Evolutionary conservation across 2,888 invertebrate species (phyloP).

Genomic region (Erannis defoliaria): DNA sequence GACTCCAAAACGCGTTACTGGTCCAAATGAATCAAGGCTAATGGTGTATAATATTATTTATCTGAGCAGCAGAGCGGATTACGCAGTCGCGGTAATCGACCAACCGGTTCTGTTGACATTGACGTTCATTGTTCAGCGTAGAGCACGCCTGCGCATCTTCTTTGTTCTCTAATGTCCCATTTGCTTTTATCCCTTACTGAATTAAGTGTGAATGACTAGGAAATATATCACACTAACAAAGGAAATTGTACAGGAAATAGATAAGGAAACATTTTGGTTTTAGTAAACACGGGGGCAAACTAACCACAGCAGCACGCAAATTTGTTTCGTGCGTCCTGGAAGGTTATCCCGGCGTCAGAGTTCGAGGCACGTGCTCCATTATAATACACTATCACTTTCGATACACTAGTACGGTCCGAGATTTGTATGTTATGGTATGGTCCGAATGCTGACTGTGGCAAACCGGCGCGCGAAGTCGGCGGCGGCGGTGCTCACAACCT

Average conservation of each 20-base stretch:
- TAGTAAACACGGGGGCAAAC: slow-evolving; percentile 21
- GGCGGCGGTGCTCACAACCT: slow-evolving; percentile 71
- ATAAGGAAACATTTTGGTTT: slow-evolving; percentile 11
- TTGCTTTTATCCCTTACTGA: slow-evolving; percentile 13
- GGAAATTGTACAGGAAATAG: slow-evolving; percentile 15
- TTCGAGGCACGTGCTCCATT: slow-evolving; percentile 58
- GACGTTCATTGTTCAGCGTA: slow-evolving; percentile 37
- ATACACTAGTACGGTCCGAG: slow-evolving; percentile 55
- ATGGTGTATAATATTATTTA: slow-evolving; percentile 42
- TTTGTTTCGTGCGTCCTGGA: slow-evolving; percentile 24
- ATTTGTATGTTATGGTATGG: slow-evolving; percentile 59
- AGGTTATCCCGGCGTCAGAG: slow-evolving; percentile 53
- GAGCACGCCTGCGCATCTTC: slow-evolving; percentile 35
- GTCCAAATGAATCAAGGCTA: slow-evolving; percentile 43
- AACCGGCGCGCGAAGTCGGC: slow-evolving; percentile 54
- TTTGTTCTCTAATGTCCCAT: slow-evolving; percentile 39
- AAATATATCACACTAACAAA: slow-evolving; percentile 15
- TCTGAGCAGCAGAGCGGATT: slow-evolving; percentile 38
- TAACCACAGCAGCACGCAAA: slow-evolving; percentile 36
- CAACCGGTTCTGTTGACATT: slow-evolving; percentile 55
- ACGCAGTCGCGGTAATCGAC: slow-evolving; percentile 42
- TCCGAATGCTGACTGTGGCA: slow-evolving; percentile 60
- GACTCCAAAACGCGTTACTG: slow-evolving; percentile 42
- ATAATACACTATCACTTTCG: slow-evolving; percentile 78
- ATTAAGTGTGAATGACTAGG: slow-evolving; percentile 18